Evolutionary conservation across 2,113 vertebrate genomes (phyloP), one percentile per base, ranked within the genome.

Genomic region (Catharus fuscescens): DNA sequence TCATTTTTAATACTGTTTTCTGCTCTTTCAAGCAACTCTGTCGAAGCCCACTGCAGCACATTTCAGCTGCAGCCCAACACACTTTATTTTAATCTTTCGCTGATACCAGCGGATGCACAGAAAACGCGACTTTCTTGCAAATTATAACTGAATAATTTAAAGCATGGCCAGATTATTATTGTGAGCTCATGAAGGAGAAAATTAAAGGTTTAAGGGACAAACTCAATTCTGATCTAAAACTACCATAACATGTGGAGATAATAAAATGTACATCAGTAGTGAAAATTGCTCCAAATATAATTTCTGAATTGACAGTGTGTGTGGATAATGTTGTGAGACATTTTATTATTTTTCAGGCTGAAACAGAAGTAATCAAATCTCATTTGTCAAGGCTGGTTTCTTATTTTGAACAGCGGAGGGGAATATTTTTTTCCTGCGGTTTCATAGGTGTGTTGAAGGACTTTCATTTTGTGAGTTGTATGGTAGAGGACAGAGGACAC

Each of bases 161-260:
- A 95, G 60, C 65, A 45, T 48, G 28, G 36, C 3, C 52, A 83
- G 82, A 90, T 95, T 90, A 93, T 78, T 93, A 93, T 18, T 91
- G 56, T 78, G 56, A 86, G 80, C 40, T 94, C 60, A 45, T 80
- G 88, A 86, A 94, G 88, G 76, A 88, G 90, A 95, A 95, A 95
- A 96, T 94, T 90, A 95, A 96, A 86, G 82, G 79, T 90, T 94
- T 94, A 92, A 88, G 69, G 74, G 82, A 90, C 64, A 78, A 95
- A 92, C 48, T 90, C 31, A 67, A 19, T 97, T 77, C 40, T 93
- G n/a, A 83, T 96, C 44, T 78, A 84, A 83, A 92, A 78, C 79
- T 88, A 64, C 79, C 36, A 21, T 44, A 95, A 78, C 80, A 56
- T 56, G 60, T 83, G 36, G 54, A 67, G 72, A 80, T 92, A 93